phyloP scores from a whole-genome alignment of 2,888 invertebrate genomes.

The Aleiodes testaceus region DNA sequence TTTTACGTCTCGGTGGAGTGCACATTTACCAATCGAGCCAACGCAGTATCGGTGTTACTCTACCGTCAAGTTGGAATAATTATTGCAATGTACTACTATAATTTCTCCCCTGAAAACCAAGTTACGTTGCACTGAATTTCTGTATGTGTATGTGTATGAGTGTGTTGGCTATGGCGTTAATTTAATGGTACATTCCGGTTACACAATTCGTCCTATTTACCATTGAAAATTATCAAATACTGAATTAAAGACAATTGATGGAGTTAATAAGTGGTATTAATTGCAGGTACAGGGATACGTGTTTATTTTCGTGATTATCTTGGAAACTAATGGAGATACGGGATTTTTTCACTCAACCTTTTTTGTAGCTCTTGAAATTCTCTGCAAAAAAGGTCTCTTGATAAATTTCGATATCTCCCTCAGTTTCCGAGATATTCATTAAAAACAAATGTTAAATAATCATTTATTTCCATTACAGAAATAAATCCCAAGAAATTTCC shows the following conservation, averaged over 20 bases:
- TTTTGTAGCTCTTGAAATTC: no score
- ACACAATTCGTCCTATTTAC: conserved; percentile 6
- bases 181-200: conserved; percentile 26
- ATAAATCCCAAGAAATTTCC: no score
- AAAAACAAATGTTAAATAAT: no score
- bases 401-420: no score
- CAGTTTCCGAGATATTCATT: no score
- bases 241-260: conserved; percentile 12
- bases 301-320: no score
- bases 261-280: conserved; percentile 5
- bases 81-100: conserved; percentile 33
- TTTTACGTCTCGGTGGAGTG: conserved; percentile 32
- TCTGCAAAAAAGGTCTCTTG: no score
- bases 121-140: not conserved
- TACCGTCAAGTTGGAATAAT: conserved; percentile 36
- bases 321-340: no score
- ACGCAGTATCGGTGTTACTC: conserved; percentile 40
- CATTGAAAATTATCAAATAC: conserved; percentile 12
- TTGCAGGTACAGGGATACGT: no score
- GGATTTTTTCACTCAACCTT: no score
- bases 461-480: no score
- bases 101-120: not conserved
- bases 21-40: conserved; percentile 43
- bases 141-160: not conserved
- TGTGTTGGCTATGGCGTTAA: not conserved